Conservation (phyloP, 2,113 vertebrate species). For the Hepsetus odoe region DNA sequence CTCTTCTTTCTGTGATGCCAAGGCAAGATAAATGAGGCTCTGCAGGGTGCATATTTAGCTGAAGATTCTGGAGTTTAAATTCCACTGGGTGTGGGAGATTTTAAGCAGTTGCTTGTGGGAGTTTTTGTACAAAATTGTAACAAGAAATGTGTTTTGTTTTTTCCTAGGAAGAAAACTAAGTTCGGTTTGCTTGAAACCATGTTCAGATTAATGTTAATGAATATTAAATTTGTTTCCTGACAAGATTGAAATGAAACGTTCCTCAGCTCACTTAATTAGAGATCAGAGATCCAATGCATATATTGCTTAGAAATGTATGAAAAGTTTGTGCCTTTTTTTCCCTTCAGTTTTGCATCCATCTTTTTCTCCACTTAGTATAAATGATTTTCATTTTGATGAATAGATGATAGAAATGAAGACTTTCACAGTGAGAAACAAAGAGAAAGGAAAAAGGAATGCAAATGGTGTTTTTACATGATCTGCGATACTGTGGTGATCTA, state of each 20-base stretch:
- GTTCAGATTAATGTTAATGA: slow-evolving; percentile 26
- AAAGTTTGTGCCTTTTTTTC: not conserved
- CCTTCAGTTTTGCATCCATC: too few relatives aligned
- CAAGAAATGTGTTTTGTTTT: slow-evolving; percentile 13
- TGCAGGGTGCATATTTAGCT: slow-evolving; percentile 39
- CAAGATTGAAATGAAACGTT: slow-evolving; percentile 28
- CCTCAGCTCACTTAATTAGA: not conserved
- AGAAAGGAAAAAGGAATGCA: too few relatives aligned
- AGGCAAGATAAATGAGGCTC: slow-evolving; percentile 43
- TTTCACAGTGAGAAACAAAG: too few relatives aligned
- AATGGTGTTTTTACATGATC: too few relatives aligned
- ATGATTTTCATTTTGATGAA: too few relatives aligned
- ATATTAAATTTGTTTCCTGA: slow-evolving; percentile 22
- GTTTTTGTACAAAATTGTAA: slow-evolving; percentile 28
- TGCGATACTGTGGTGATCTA: too few relatives aligned
- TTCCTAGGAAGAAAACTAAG: slow-evolving; percentile 14
- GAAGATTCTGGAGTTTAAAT: slow-evolving; percentile 27
- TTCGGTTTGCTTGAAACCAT: slow-evolving; percentile 8
- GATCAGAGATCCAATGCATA: not conserved
- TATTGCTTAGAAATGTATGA: not conserved
- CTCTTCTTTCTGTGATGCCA: slow-evolving; percentile 40
- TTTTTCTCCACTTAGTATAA: too few relatives aligned
- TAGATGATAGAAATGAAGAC: too few relatives aligned
- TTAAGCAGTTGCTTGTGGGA: slow-evolving; percentile 22
- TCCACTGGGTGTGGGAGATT: slow-evolving; percentile 32